Evolutionary conservation across 2,797 vertebrate species (phyloP).

Genomic region (Alauda arvensis): DNA sequence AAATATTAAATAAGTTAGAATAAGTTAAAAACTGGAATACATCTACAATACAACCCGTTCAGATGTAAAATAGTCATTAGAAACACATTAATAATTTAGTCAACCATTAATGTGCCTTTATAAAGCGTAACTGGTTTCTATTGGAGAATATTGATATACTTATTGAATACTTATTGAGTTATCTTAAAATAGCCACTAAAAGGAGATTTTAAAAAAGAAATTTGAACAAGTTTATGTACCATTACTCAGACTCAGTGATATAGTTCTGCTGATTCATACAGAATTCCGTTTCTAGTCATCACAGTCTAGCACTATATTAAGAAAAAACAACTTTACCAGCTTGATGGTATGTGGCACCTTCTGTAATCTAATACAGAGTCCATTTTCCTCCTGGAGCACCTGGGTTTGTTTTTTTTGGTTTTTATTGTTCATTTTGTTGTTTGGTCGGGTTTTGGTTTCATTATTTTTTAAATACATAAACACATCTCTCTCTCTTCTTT

Average conservation of each 20-base stretch:
- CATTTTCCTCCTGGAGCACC: neutral
- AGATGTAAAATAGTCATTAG: neutral
- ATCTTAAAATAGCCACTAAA: neutral
- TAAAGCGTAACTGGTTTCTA: neutral
- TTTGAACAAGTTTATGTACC: neutral
- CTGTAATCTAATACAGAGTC: neutral
- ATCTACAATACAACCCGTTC: neutral
- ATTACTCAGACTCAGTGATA: neutral
- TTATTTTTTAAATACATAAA: too few species aligned
- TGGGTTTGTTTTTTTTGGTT: fast-evolving
- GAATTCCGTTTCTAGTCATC: neutral
- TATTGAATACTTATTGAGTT: neutral
- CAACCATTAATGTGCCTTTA: neutral
- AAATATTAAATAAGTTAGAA: neutral
- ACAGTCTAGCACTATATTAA: neutral
- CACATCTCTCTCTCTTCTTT: neutral
- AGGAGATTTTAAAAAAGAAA: neutral
- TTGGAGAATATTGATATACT: neutral
- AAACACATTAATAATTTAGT: neutral
- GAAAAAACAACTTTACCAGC: neutral
- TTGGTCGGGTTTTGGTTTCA: too few species aligned
- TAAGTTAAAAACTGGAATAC: neutral
- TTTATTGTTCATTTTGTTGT: neutral
- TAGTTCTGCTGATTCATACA: neutral
- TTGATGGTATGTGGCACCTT: neutral